Conservation (phyloP, 2,797 vertebrate species). For the Periparus ater region DNA sequence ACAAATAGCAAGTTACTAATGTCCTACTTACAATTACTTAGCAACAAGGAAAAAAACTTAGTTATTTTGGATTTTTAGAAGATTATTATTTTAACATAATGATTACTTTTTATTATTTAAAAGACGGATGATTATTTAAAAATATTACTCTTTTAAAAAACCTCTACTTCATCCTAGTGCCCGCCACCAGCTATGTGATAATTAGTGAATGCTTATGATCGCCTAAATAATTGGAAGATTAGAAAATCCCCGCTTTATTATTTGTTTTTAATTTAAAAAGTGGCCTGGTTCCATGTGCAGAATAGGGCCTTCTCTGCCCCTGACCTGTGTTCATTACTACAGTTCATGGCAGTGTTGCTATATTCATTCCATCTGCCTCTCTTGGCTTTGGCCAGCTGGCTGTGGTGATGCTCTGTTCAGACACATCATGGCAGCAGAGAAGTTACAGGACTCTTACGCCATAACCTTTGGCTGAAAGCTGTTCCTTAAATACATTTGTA, state of each 20-base stretch:
- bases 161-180: not conserved
- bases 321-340: not conserved
- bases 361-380: not conserved
- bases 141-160: not conserved
- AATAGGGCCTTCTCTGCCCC: not conserved
- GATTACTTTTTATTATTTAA: not conserved
- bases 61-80: not conserved
- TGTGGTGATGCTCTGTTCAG: not conserved
- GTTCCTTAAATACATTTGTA: not conserved
- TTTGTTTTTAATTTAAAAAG: not conserved
- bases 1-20: not conserved
- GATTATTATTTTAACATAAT: not conserved
- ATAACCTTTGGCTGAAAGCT: not conserved
- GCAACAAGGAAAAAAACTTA: not conserved
- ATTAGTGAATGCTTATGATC: not conserved
- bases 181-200: not conserved
- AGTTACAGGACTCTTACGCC: not conserved
- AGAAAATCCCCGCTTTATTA: not conserved
- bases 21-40: not conserved
- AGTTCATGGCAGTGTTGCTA: rapidly evolving
- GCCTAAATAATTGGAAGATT: not conserved
- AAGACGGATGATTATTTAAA: not conserved
- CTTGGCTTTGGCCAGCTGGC: not conserved
- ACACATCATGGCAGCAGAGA: not conserved
- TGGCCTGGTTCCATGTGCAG: not conserved